Conservation (phyloP, 2,888 invertebrate genomes). For the Torymus tubicola region DNA sequence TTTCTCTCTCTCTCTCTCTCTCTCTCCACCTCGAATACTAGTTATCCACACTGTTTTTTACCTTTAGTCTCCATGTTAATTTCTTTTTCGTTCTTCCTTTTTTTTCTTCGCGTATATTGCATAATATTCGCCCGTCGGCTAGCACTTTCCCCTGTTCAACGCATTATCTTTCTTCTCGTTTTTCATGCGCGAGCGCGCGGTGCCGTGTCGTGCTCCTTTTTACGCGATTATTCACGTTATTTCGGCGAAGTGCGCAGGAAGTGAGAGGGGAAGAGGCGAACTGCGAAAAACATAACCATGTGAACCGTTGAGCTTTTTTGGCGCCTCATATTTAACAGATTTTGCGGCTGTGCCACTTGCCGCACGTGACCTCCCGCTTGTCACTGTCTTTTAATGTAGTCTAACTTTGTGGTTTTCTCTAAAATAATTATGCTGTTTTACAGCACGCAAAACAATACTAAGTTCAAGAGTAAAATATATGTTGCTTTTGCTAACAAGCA, state of each 20-base stretch:
- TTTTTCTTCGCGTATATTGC: constrained; percentile 10
- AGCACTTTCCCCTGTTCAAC: background rate
- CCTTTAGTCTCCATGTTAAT: background rate
- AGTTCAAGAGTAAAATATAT: too few species aligned
- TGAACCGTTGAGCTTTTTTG: constrained; percentile 8
- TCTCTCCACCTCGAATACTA: constrained; percentile 4
- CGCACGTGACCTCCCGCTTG: background rate
- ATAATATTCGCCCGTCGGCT: constrained; percentile 18
- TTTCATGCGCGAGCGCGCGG: background rate
- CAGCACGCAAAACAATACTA: too few species aligned
- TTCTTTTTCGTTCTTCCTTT: background rate
- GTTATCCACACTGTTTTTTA: constrained; percentile 7
- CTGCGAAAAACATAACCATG: constrained; percentile 1
- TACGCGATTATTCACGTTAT: constrained; percentile 10
- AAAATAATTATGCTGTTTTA: too few species aligned
- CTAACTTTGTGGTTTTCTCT: too few species aligned
- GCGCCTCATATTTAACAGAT: background rate
- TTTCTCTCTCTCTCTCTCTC: background rate
- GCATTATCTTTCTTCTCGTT: constrained; percentile 15
- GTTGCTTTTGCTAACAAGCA: too few species aligned
- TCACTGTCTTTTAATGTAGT: background rate
- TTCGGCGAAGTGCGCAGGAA: background rate
- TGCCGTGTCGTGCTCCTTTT: background rate
- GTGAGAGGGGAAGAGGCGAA: background rate
- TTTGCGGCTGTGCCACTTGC: background rate